A percentile compares a stretch with the other conserved stretches of the same genome.
These are phyloP conservation scores for Cyprinodon tularosa DNA, from an alignment of 2,113 vertebrate genomes.

Conservation along the genomic window DNA sequence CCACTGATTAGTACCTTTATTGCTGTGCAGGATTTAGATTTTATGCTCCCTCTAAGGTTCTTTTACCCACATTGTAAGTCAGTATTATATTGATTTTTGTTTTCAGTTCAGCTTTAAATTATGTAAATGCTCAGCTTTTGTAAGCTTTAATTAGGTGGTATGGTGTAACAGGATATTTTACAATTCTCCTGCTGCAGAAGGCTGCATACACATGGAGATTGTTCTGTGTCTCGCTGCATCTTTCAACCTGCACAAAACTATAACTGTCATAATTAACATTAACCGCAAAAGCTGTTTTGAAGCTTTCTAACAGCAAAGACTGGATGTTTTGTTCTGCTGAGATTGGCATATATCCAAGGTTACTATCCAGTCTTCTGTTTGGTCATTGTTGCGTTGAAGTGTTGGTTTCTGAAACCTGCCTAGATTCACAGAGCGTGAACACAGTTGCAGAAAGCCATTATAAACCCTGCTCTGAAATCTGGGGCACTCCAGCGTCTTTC, in stretches of 20 bases:
- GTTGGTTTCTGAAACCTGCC: conserved; percentile 25
- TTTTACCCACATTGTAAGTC: not conserved
- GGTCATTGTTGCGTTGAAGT: conserved; percentile 8
- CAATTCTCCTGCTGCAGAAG: not conserved
- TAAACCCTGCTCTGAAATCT: conserved; percentile 32
- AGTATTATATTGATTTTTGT: not conserved
- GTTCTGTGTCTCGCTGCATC: not conserved
- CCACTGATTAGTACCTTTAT: too few species aligned
- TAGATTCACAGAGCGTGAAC: conserved; percentile 28
- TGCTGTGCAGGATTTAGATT: not conserved
- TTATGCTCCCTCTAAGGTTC: not conserved
- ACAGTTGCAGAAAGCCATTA: conserved; percentile 2
- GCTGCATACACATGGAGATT: not conserved
- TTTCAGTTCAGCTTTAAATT: not conserved
- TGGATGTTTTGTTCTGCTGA: not conserved
- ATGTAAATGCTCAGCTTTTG: not conserved
- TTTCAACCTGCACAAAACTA: not conserved
- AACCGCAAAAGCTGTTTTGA: not conserved
- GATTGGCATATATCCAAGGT: not conserved
- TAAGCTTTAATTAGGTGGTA: not conserved
- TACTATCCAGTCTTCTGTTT: not conserved
- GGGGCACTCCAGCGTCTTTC: conserved; percentile 32
- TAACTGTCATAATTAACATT: not conserved
- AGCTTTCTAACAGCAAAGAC: not conserved
- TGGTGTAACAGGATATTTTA: not conserved